phyloP scores from a whole-genome alignment of 92 coral and sea anemone species.

The Diadumene lineata region DNA sequence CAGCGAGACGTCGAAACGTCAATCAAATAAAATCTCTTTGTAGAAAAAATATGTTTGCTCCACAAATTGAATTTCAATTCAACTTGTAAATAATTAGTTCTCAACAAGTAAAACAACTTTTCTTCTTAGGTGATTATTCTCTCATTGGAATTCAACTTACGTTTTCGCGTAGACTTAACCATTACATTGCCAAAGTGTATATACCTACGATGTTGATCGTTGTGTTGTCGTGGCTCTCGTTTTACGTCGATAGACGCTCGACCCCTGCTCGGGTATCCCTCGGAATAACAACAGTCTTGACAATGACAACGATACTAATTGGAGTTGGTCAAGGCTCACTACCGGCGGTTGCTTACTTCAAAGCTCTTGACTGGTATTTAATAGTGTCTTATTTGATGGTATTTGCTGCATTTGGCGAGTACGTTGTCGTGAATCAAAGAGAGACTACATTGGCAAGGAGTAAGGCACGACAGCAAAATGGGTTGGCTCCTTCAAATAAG shows the following conservation, averaged over 20 bases:
- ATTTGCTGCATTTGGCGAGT: slow-evolving; percentile 82
- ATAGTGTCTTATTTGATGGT: slow-evolving; percentile 81
- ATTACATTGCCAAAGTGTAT: slow-evolving; percentile 76
- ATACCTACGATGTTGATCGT: slow-evolving; percentile 83
- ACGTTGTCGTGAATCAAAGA: slow-evolving; percentile 65
- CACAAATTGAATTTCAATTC: too few species aligned
- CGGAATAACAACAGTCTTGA: slow-evolving; percentile 91
- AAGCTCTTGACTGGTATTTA: slow-evolving; percentile 88
- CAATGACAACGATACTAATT: slow-evolving; percentile 89
- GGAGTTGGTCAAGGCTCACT: slow-evolving; percentile 86
- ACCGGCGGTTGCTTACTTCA: slow-evolving; percentile 86
- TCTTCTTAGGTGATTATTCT: slow-evolving; percentile 55
- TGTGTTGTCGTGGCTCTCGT: slow-evolving; percentile 83
- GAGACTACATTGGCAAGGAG: slow-evolving; percentile 9
- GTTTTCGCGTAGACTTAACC: slow-evolving; percentile 72
- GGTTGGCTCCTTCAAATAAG: neutral
- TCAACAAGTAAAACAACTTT: too few species aligned
- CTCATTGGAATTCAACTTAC: slow-evolving; percentile 52
- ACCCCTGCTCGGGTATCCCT: slow-evolving; percentile 94
- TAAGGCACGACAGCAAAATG: neutral
- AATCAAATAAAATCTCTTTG: too few species aligned
- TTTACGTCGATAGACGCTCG: slow-evolving; percentile 84
- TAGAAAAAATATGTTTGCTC: too few species aligned
- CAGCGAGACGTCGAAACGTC: too few species aligned
- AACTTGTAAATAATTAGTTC: too few species aligned